phyloP scores from a whole-genome alignment of 2,888 invertebrate species.

The Salpingus planirostris region DNA sequence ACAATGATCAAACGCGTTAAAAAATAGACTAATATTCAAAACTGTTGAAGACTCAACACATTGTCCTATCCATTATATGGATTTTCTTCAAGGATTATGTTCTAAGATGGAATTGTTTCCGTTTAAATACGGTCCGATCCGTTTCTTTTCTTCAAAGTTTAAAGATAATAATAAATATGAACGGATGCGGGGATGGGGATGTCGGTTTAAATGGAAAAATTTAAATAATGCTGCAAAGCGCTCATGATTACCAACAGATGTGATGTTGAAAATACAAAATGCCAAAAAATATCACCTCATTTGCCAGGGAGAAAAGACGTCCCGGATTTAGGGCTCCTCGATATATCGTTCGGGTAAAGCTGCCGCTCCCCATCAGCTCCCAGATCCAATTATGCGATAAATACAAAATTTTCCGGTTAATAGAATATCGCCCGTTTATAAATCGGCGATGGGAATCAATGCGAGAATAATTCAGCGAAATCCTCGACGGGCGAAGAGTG shows the following conservation, averaged over 20 bases:
- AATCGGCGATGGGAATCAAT: constrained; percentile 10
- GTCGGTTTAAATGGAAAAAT: constrained; percentile 17
- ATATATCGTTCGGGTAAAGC: constrained; percentile 18
- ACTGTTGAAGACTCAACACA: no score
- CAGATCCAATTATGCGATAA: constrained; percentile 20
- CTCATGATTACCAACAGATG: constrained; percentile 18
- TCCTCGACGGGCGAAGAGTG: constrained; percentile 4
- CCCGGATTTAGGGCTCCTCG: constrained; percentile 17
- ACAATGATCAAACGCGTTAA: no score
- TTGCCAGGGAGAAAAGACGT: constrained; percentile 16
- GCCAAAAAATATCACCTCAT: constrained; percentile 21
- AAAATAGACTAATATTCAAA: no score
- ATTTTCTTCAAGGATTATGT: no score
- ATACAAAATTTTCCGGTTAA: constrained; percentile 15
- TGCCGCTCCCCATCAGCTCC: constrained; percentile 15
- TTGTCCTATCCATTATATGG: no score
- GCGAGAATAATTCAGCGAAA: constrained; percentile 13
- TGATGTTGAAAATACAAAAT: constrained; percentile 19
- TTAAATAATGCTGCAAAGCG: constrained; percentile 15
- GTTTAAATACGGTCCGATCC: no score
- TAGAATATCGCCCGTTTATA: constrained; percentile 9
- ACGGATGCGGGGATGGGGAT: no score
- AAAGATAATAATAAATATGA: constrained; percentile 9
- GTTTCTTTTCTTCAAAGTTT: no score
- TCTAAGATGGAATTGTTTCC: no score